phyloP scores from a whole-genome alignment of 2,113 vertebrate species.

The Taxidea taxus region DNA sequence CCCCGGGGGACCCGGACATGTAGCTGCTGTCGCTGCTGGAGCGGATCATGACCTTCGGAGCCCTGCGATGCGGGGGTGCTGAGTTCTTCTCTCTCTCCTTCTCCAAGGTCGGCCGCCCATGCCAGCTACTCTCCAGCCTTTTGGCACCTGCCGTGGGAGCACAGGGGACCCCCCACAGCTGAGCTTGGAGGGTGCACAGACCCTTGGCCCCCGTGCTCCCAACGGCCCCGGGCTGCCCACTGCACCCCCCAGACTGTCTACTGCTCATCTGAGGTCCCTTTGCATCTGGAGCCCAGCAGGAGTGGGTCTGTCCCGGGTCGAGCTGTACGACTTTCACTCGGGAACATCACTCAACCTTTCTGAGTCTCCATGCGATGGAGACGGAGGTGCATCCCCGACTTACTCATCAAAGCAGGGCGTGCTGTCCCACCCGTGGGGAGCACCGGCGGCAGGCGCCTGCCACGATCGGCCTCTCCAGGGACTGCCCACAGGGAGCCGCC shows the following conservation, averaged over 20 bases:
- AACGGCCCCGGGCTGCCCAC: rapidly evolving
- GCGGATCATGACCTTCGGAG: constrained; percentile 89
- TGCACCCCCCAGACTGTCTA: rapidly evolving
- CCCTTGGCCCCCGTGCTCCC: background rate
- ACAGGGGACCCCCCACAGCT: background rate
- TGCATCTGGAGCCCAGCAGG: background rate
- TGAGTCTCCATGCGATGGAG: background rate
- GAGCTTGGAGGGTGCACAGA: background rate
- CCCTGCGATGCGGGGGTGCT: constrained; percentile 67
- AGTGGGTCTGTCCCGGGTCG: background rate
- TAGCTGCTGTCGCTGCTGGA: constrained; percentile 93
- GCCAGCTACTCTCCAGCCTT: constrained; percentile 83
- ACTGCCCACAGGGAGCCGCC: rapidly evolving
- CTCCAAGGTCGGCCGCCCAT: constrained; percentile 85
- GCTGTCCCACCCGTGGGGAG: background rate
- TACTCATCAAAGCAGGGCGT: background rate
- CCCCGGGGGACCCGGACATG: constrained; percentile 71
- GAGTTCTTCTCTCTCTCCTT: constrained; percentile 81
- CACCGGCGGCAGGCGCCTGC: background rate
- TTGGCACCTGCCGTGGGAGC: constrained; percentile 80
- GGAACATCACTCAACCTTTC: background rate
- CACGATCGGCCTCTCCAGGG: background rate
- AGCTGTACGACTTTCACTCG: too few relatives aligned
- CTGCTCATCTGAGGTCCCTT: background rate
- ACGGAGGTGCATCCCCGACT: rapidly evolving